These are phyloP conservation scores for Blennius ocellaris DNA, from an alignment of 2,113 vertebrate species.

Conservation along the genomic window DNA sequence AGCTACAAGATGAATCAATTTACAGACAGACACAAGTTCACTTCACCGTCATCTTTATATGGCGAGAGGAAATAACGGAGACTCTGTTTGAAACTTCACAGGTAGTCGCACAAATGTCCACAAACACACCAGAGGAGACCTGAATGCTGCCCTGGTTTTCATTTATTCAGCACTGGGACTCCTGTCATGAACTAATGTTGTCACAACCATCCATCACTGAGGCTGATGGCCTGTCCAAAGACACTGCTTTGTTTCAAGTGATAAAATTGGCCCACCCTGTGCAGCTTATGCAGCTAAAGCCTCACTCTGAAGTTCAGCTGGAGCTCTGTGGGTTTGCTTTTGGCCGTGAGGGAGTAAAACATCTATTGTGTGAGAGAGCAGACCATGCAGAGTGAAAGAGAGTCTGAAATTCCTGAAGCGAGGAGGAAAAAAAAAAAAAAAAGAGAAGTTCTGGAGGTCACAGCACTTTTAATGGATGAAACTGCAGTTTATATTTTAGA, in stretches of 20 bases:
- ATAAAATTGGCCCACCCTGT: conserved; percentile 12
- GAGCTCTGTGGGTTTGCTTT: conserved; percentile 26
- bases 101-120: background rate
- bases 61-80: conserved; percentile 43
- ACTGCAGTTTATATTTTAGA: background rate
- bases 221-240: conserved; percentile 34
- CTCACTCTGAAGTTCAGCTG: conserved; percentile 34
- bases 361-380: conserved; percentile 27
- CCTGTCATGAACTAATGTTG: conserved; percentile 44
- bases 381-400: conserved; percentile 32
- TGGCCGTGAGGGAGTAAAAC: conserved; percentile 35
- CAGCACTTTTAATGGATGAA: conserved; percentile 16
- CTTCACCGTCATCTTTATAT: conserved; percentile 21
- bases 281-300: conserved; percentile 15
- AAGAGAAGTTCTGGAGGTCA: conserved; percentile 52
- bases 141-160: conserved; percentile 17
- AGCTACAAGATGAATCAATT: conserved; percentile 28
- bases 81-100: background rate
- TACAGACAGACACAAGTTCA: background rate
- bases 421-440: background rate
- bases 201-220: conserved; percentile 34
- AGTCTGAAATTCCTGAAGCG: conserved; percentile 33
- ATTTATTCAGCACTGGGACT: conserved; percentile 28
- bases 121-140: conserved; percentile 24
- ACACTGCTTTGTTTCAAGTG: conserved; percentile 36